Conservation (phyloP, 2,797 vertebrate genomes). For the Diglossa cyanea region DNA sequence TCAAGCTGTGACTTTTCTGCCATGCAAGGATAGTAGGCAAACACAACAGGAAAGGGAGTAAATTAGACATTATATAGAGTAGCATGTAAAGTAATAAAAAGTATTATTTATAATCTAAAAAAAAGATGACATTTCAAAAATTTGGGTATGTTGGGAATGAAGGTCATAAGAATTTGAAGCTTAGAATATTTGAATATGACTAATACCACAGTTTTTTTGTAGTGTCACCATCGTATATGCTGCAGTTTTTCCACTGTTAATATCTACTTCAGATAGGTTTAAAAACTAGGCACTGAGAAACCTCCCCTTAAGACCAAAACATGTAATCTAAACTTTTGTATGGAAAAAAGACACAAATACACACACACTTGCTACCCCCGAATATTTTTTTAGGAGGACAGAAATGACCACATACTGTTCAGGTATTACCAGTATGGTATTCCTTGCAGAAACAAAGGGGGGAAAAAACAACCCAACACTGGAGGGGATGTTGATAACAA, state of each 20-base stretch:
- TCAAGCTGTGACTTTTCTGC: not conserved
- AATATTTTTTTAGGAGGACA: not conserved
- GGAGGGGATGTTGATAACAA: not conserved
- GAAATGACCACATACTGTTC: not conserved
- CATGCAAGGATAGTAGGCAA: not conserved
- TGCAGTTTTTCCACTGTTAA: not conserved
- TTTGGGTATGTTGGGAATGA: not conserved
- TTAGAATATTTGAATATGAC: not conserved
- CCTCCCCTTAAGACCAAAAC: not conserved
- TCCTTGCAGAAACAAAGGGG: not conserved
- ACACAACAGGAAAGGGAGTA: not conserved
- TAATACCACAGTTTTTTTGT: not conserved
- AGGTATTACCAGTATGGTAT: not conserved
- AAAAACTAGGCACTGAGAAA: not conserved
- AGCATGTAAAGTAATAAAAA: not conserved
- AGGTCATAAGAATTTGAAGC: not conserved
- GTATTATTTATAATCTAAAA: not conserved
- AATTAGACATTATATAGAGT: not conserved
- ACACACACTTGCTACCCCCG: not conserved
- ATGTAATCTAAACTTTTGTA: not conserved
- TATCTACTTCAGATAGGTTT: not conserved
- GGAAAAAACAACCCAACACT: not conserved
- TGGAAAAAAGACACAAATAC: not conserved
- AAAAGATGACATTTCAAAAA: not conserved
- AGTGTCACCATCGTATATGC: fast-evolving